Base-by-base conservation (phyloP, 2,113 vertebrate genomes). In the Puntigrus tetrazona region DNA sequence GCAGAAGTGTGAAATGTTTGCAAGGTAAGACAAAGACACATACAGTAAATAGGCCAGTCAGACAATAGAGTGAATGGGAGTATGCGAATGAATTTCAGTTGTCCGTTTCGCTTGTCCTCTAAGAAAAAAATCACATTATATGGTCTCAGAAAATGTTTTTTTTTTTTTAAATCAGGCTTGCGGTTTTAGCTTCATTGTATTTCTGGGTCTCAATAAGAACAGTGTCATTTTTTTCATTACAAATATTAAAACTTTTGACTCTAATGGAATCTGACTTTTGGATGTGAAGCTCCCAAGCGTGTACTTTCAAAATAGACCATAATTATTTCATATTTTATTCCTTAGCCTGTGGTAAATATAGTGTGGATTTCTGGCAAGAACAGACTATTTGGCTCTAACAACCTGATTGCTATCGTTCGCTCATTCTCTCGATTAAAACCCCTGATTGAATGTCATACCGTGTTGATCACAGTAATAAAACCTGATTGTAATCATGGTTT, bases 401-500 rank as follows among this genome's bases (percentile, higher is more conserved):
- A 61, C 55, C 73, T 85, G 86, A 87, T 83, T 82, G 83, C 83
- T 55, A 85, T 87, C 83, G 11, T 79, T 67, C 36, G 29, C 73
- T 67, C 63, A 79, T 55, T 59, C 27, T 63, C 67, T 75, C 75
- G 14, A 83, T 85, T 79, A 83, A 80, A 69, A 79, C 80, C 38
- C 52, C 61, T 83, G 87, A 83, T 88, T 83, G 76, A 85, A 63
- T 59, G 84, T 61, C 80, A 69, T 69, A 83, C 81, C 43, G 81
- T 36, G 84, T 83, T 81, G 84, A 72, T 85, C 78, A 87, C 76
- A 45, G 74, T 22, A 55, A 63, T 83, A 80, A 78, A 85, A 83
- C 34, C 79, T 79, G 84, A 88, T 85, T 88, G 52, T 83, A 88
- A 88, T 88, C 79, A 83, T 70, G 50, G 41, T 78, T 83, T 87